These are phyloP conservation scores for Dendrolimus punctatus DNA, from an alignment of 1,140 invertebrate genomes.

Conservation along the genomic window DNA sequence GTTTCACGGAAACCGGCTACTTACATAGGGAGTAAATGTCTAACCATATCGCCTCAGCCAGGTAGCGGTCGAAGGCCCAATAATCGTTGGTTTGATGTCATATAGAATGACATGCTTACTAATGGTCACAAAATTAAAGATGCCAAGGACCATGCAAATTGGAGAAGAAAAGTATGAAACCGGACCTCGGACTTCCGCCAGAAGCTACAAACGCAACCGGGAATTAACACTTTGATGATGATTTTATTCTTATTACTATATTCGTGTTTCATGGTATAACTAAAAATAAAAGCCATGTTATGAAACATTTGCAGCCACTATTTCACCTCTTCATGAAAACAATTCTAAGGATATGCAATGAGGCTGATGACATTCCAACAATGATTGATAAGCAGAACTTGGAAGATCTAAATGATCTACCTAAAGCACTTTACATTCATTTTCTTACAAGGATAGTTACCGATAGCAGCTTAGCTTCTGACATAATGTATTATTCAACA, in stretches of 20 bases:
- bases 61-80: too few species aligned
- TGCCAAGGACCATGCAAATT: too few species aligned
- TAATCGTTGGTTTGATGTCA: too few species aligned
- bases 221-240: too few species aligned
- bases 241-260: not conserved
- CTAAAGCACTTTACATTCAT: slow-evolving; percentile 62
- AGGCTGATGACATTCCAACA: slow-evolving; percentile 10
- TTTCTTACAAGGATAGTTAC: slow-evolving; percentile 58
- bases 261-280: slow-evolving; percentile 1
- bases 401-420: slow-evolving; percentile 50
- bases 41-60: too few species aligned
- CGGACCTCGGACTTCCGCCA: too few species aligned
- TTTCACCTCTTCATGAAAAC: slow-evolving; percentile 53
- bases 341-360: slow-evolving; percentile 32
- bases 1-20: too few species aligned
- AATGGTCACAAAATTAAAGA: too few species aligned
- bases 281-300: not conserved
- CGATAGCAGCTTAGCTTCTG: slow-evolving; percentile 60
- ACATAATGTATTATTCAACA: slow-evolving; percentile 60
- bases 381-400: slow-evolving; percentile 10
- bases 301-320: slow-evolving; percentile 37
- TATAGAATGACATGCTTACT: too few species aligned
- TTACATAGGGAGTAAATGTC: too few species aligned
- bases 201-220: too few species aligned
- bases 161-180: too few species aligned